Conservation (phyloP, 2,113 vertebrate genomes). For the Sebastes fasciatus region DNA sequence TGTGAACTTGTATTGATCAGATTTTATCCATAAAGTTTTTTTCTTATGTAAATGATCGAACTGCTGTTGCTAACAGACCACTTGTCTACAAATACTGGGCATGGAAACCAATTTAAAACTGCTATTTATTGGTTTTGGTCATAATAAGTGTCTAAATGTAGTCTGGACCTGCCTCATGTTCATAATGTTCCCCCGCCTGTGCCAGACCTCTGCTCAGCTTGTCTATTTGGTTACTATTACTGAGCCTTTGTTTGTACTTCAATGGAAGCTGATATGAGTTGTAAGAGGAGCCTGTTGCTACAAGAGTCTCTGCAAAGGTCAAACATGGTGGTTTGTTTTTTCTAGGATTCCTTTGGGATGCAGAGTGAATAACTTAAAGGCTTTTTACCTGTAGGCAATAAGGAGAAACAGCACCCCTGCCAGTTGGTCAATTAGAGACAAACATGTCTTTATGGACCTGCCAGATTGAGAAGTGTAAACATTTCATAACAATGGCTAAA, state of each 20-base stretch:
- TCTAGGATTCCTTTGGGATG: constrained; percentile 70
- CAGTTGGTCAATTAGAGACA: constrained; percentile 77
- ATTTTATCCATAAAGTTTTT: not conserved
- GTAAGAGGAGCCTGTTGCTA: constrained; percentile 84
- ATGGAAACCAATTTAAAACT: constrained; percentile 15
- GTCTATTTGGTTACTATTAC: constrained; percentile 81
- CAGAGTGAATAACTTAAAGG: constrained; percentile 67
- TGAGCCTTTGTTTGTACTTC: constrained; percentile 80
- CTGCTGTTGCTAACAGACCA: not conserved
- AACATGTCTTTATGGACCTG: constrained; percentile 65
- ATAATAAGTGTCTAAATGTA: constrained; percentile 30
- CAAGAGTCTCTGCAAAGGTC: constrained; percentile 85
- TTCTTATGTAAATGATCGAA: not conserved
- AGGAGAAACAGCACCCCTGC: constrained; percentile 70
- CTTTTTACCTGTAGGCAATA: constrained; percentile 74
- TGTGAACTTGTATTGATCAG: constrained; percentile 14
- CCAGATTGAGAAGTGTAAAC: constrained; percentile 63
- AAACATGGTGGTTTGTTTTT: constrained; percentile 83
- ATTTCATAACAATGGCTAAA: constrained; percentile 44
- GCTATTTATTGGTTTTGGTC: constrained; percentile 43
- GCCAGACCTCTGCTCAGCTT: constrained; percentile 62
- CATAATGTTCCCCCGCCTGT: constrained; percentile 31
- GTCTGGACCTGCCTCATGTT: constrained; percentile 37
- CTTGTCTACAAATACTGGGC: constrained; percentile 12
- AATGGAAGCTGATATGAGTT: constrained; percentile 80